Conservation (phyloP, 2,113 vertebrate species). For the Pomatorhinus ruficollis region DNA sequence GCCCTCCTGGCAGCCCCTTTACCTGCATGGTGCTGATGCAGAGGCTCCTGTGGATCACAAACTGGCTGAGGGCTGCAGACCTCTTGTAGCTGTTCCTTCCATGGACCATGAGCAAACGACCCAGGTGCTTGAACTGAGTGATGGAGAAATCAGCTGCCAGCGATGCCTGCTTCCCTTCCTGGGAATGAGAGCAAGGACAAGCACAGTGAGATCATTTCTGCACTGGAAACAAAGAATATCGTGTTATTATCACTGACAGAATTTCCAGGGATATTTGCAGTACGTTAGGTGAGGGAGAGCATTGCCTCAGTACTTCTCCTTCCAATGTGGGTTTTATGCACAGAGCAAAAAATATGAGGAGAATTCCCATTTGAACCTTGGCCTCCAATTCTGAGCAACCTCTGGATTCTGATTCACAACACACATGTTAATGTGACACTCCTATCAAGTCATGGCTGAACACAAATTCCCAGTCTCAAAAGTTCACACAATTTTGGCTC, state of each 20-base stretch:
- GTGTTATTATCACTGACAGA: neutral
- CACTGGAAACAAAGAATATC: neutral
- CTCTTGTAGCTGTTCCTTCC: conserved; percentile 98
- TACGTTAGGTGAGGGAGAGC: neutral
- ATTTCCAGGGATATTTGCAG: neutral
- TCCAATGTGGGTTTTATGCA: neutral
- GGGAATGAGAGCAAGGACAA: neutral
- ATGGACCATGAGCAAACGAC: conserved; percentile 94
- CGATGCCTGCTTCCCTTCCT: conserved; percentile 97
- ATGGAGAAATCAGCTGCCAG: conserved; percentile 96
- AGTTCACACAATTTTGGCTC: conserved; percentile 11
- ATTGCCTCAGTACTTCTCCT: conserved; percentile 38
- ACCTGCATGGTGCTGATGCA: conserved; percentile 99
- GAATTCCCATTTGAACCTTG: conserved; percentile 46
- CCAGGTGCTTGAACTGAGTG: conserved; percentile 96
- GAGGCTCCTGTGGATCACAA: conserved; percentile 97
- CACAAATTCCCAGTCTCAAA: neutral
- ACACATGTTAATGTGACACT: neutral
- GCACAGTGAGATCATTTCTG: neutral
- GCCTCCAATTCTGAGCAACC: neutral
- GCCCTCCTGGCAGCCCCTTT: neutral
- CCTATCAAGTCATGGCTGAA: neutral
- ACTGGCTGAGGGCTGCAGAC: conserved; percentile 95
- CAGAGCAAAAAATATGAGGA: neutral
- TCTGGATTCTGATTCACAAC: neutral